These are phyloP conservation scores for Myiozetetes cayanensis DNA, from an alignment of 2,113 vertebrate genomes.

Conservation along the genomic window DNA sequence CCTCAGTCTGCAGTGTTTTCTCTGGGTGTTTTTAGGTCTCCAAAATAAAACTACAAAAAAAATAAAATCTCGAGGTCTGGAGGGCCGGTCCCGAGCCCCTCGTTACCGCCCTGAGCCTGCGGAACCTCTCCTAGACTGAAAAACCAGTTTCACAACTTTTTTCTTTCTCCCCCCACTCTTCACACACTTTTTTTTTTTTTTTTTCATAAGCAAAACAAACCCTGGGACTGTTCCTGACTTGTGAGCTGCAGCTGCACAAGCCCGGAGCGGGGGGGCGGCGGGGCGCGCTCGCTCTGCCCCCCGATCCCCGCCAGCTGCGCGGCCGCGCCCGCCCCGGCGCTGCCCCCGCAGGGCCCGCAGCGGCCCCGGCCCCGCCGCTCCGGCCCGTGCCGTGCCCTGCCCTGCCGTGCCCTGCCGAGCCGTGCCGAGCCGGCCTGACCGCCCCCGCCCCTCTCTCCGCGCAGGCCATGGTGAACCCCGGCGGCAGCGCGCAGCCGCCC, in stretches of 20 bases:
- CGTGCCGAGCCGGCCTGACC: conserved; percentile 5
- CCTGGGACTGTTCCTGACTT: conserved; percentile 59
- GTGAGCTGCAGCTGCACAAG: conserved; percentile 53
- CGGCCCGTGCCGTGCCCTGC: too few relatives aligned
- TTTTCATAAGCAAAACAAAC: conserved; percentile 27
- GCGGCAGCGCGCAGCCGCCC: conserved; percentile 92
- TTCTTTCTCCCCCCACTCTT: neutral
- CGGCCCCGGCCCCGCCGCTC: too few relatives aligned
- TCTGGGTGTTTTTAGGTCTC: neutral
- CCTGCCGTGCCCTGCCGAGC: too few relatives aligned
- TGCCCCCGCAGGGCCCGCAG: too few relatives aligned
- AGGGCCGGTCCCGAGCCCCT: conserved; percentile 63
- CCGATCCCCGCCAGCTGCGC: neutral
- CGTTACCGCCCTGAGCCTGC: conserved; percentile 57
- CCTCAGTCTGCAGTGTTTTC: conserved; percentile 39
- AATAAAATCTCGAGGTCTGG: conserved; percentile 40
- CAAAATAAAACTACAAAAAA: conserved; percentile 21
- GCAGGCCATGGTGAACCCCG: conserved; percentile 95
- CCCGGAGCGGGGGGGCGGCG: neutral
- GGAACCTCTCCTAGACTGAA: conserved; percentile 67
- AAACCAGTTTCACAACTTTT: conserved; percentile 80
- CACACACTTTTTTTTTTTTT: neutral
- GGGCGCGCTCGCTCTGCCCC: neutral
- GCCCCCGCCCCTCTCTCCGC: neutral
- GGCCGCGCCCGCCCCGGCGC: neutral